Base-by-base conservation (phyloP, 2,888 invertebrate species). In the Kryphioiulus occultus region DNA sequence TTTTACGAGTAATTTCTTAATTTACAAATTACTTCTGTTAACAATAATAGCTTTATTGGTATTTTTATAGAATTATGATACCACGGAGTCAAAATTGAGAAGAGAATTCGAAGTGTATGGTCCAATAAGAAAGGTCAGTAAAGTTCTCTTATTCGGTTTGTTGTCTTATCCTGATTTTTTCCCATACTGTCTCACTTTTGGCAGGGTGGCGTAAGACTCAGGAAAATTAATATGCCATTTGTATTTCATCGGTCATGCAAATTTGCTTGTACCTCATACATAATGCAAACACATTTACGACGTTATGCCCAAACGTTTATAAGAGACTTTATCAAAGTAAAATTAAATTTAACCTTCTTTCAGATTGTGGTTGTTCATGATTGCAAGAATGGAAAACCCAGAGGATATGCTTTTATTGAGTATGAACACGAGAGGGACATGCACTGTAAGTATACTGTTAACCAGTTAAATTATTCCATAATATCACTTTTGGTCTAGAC, bases 331-430 rank as follows among this genome's bases (percentile, higher is more conserved):
- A 1, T 5, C 9, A 22, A 22, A 10, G 22, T 19, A 22, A 22
- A 9, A 22, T 68, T 9, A 10, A 68, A 85, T 39, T 86, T 30
- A 89, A 89, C 90, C 90, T 91, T 90, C 89, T 94, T 94, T 68
- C 93, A 97, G 97, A 98, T 99, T 91, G 94, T 95, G 90, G 94
- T 99, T 92, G 95, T 96, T 89, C 96, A 95, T 91, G 97, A 97
- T 93, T 95, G 95, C 90, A 94, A 96, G 89, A 95, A 95, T 91
- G 96, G 95, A 90, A 99, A 99, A 93, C 99, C 99, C 15, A 94
- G 99, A 90, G 99, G 99, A 89, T 99, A 99, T 93, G 99, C 99
- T 85, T 99, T 99, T 94, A 98, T 99, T 91, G 99, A 99, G 93
- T 99, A 98, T 93, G 99, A 99, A 92, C 98, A 99, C 92, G 99